Evolutionary conservation across 2,113 vertebrate species (phyloP).

Genomic region (Brienomyrus longianalis): DNA sequence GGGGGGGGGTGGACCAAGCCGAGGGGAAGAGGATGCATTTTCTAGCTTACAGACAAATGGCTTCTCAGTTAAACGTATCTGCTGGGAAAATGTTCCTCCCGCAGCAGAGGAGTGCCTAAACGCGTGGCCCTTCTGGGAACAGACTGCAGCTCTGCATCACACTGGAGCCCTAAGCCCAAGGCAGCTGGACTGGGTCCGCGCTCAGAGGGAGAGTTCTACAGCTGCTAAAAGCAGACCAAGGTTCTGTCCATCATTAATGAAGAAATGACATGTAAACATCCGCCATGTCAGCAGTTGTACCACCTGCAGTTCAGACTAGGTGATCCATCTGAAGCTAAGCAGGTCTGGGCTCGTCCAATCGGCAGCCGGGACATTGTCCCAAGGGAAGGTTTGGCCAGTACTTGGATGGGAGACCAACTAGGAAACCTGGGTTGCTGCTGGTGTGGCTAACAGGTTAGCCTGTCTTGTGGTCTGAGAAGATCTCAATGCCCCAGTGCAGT

Average conservation of each 20-base stretch:
- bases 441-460: background rate
- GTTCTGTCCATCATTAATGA: background rate
- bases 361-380: too few relatives aligned
- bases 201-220: background rate
- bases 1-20: background rate
- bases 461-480: background rate
- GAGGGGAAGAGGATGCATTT: background rate
- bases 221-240: background rate
- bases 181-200: background rate
- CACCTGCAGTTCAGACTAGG: background rate
- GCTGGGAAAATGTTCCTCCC: constrained; percentile 58
- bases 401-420: background rate
- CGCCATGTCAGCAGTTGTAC: background rate
- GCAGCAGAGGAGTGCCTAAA: constrained; percentile 53
- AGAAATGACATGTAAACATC: background rate
- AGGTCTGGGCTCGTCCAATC: background rate
- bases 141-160: background rate
- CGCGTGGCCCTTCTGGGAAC: constrained; percentile 27
- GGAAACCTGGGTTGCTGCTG: background rate
- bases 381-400: background rate
- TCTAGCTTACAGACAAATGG: constrained; percentile 45
- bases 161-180: background rate
- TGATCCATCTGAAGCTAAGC: background rate
- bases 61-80: constrained; percentile 53
- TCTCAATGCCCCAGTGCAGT: background rate